phyloP scores from a whole-genome alignment of 2,888 invertebrate species.

The Pilophorus perplexus region DNA sequence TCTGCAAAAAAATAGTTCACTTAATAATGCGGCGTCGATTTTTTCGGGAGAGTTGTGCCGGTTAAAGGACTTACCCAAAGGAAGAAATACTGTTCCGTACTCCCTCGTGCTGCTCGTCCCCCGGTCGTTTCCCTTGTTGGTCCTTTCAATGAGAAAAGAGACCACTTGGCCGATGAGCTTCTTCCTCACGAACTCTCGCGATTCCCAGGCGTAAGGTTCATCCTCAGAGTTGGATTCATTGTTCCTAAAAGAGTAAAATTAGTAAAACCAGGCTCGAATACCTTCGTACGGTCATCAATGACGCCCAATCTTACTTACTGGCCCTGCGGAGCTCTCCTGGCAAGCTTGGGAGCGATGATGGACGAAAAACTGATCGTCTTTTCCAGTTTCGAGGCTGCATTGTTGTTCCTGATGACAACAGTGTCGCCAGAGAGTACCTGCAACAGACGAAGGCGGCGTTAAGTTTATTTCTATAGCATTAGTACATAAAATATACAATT shows the following conservation, averaged over 20 bases:
- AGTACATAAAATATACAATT: no score
- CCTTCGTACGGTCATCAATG: neutral
- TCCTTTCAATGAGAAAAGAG: slow-evolving; percentile 62
- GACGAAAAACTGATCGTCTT: slow-evolving; percentile 86
- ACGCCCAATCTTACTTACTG: neutral
- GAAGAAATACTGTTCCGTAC: slow-evolving; percentile 69
- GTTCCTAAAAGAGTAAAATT: slow-evolving; percentile 54
- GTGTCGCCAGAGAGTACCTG: slow-evolving; percentile 96
- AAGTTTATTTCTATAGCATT: no score
- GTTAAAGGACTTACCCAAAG: neutral
- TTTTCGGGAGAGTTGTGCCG: neutral
- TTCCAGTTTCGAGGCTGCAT: slow-evolving; percentile 86
- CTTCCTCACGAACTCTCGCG: slow-evolving; percentile 89
- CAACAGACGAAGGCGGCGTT: no score
- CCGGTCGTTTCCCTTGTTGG: no score
- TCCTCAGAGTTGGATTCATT: slow-evolving; percentile 76
- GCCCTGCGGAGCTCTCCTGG: slow-evolving; percentile 61
- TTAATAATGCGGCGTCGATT: neutral
- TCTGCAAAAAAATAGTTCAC: neutral
- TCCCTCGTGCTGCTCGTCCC: slow-evolving; percentile 59
- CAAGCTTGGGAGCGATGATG: slow-evolving; percentile 88
- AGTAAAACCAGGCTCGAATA: no score
- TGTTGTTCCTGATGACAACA: slow-evolving; percentile 80
- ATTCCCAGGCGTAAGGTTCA: slow-evolving; percentile 97
- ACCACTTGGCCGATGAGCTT: slow-evolving; percentile 90